Evolutionary conservation across 64 coral and sea anemone species (phyloP), one percentile per base, ranked within the genome.

Genomic region (Montipora cactus): DNA sequence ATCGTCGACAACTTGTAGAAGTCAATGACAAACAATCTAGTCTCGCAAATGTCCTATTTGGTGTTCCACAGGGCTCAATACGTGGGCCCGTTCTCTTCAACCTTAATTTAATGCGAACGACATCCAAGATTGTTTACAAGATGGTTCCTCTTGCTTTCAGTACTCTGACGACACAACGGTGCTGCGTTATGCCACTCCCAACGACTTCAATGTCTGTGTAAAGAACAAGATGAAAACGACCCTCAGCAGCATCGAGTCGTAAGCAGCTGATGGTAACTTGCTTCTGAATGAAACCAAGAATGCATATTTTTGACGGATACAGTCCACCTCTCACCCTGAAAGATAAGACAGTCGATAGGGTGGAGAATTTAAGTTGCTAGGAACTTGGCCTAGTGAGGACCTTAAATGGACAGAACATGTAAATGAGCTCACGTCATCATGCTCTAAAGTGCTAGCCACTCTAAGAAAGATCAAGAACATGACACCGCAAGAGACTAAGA

Each of bases 11-110:
- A 49, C 83, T 91, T 82, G 61, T 91, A 5, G 78, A 91, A 73
- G 72, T 83, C 48, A 51, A 91, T 53, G 90, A 91, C 67, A 91
- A 81, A 21, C 25, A 47, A 50, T 76, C 79, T 14, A 13, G 11
- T 73, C 13, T 8, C 7, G 47, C 23, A 78, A 37, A 47, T 52
- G 78, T 67, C 44, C 49, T 51, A 16, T 94, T 94, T 77, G 69
- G 87, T 45, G 72, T 94, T 23, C 70, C 68, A 13, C 87, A 84
- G 28, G 79, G 87, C n/a, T 89, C 87, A 49, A 81, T 81, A 28
- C 79, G 89, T 46, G 78, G 90, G 20, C 80, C 80, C 44, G 61
- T 91, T 8, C 12, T 91, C 13, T 91, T 91, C 79, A 83, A 73
- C 48, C 45, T 84, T 19, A 83, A 83, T 44, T 25, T 25, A 25